Evolutionary conservation across 1,140 invertebrate species (phyloP), one percentile per base, ranked within the genome.

Genomic region (Condylostylus longicornis): DNA sequence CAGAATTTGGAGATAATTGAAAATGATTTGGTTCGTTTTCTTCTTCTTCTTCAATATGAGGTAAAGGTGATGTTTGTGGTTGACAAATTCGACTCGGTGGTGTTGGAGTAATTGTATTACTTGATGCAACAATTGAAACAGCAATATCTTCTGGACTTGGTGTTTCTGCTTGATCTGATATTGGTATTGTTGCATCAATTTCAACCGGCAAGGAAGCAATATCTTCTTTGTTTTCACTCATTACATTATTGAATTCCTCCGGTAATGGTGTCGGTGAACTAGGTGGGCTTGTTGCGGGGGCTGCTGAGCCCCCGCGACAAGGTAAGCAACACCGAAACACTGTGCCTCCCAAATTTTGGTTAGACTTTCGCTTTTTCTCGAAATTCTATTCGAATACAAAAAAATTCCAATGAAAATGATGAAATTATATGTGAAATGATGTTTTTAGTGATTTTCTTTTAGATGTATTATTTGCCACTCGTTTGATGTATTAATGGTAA

Each of bases 321-420:
- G 69, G 70, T 67, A 71, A 64, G 64, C 70, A 72, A 65, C 69
- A 72, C 64, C 69, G 70, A 68, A 72, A 72, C 64, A 72, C 64
- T 66, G 68, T 69, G 53, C 68, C 66, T 58, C 54, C 47, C 44
- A 58, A 58, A n/a, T n/a, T n/a, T n/a, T n/a, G n/a, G n/a, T n/a
- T n/a, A n/a, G n/a, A n/a, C n/a, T n/a, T n/a, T n/a, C n/a, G n/a
- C n/a, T n/a, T n/a, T n/a, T n/a, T n/a, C n/a, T n/a, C n/a, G n/a
- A n/a, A n/a, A n/a, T n/a, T n/a, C n/a, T n/a, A n/a, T n/a, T n/a
- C n/a, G n/a, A n/a, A n/a, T n/a, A n/a, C n/a, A n/a, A n/a, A n/a
- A n/a, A n/a, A n/a, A n/a, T n/a, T n/a, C n/a, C n/a, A n/a, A n/a
- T n/a, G n/a, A n/a, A n/a, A n/a, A n/a, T n/a, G n/a, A n/a, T n/a